A percentile compares a stretch with the other conserved stretches of the same genome.
Conservation (phyloP, 1,140 invertebrate species). For the Lepidotrigona ventralis region DNA sequence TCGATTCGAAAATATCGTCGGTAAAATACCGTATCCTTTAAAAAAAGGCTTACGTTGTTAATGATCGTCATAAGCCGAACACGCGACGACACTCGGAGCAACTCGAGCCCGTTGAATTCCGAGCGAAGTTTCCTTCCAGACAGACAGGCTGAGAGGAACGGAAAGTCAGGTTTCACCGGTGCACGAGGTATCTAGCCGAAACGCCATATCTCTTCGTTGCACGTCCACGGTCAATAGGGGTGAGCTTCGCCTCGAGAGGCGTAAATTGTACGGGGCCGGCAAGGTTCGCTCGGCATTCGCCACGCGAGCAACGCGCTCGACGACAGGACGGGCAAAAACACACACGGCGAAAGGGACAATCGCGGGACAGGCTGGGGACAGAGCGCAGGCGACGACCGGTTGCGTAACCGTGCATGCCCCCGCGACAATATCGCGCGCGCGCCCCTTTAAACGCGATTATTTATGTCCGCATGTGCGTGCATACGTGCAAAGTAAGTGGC, state of each 20-base stretch:
- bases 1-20: not conserved
- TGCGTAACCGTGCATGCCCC: slow-evolving; percentile 28
- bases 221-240: slow-evolving; percentile 30
- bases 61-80: too few relatives aligned
- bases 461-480: slow-evolving; percentile 56
- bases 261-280: slow-evolving; percentile 8
- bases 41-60: not conserved
- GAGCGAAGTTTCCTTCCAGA: not conserved
- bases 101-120: slow-evolving; percentile 4
- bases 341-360: slow-evolving; percentile 28
- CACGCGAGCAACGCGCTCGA: slow-evolving; percentile 17
- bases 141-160: not conserved
- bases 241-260: slow-evolving; percentile 5
- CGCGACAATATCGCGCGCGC: slow-evolving; percentile 30
- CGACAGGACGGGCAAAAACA: slow-evolving; percentile 12
- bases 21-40: not conserved
- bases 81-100: not conserved
- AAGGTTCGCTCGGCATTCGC: slow-evolving; percentile 23
- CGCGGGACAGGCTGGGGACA: slow-evolving; percentile 15
- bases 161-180: not conserved
- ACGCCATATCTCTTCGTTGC: slow-evolving; percentile 13
- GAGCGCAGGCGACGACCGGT: slow-evolving; percentile 9
- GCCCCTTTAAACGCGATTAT: slow-evolving; percentile 65
- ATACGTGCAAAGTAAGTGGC: slow-evolving; percentile 41
- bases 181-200: not conserved